phyloP scores from a whole-genome alignment of 2,888 invertebrate species.

The Euzophera pinguis region DNA sequence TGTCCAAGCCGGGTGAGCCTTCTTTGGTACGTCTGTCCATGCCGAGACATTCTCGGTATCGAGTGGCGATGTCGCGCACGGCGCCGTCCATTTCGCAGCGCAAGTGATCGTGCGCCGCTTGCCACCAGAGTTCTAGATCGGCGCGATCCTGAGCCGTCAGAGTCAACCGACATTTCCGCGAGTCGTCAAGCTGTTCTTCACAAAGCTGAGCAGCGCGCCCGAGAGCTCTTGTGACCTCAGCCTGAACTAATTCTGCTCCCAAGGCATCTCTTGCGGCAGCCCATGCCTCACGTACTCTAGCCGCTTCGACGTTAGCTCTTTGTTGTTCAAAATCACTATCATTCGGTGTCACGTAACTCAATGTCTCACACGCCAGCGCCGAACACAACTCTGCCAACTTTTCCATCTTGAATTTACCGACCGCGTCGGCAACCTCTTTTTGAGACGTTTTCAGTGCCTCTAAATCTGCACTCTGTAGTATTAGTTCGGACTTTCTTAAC shows the following conservation, averaged over 20 bases:
- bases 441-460: constrained; percentile 77
- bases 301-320: constrained; percentile 77
- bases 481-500: constrained; percentile 50
- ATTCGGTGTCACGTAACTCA: constrained; percentile 75
- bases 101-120: constrained; percentile 85
- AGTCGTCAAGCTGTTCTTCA: constrained; percentile 79
- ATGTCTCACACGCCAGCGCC: constrained; percentile 84
- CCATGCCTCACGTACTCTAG: constrained; percentile 87
- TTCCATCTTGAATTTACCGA: constrained; percentile 83
- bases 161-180: constrained; percentile 79
- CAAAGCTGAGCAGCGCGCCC: constrained; percentile 84
- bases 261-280: constrained; percentile 87
- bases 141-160: constrained; percentile 84
- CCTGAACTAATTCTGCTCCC: constrained; percentile 86
- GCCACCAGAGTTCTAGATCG: constrained; percentile 86
- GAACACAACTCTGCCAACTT: constrained; percentile 85
- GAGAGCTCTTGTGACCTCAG: constrained; percentile 87
- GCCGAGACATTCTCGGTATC: constrained; percentile 83
- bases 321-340: constrained; percentile 65
- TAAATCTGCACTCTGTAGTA: constrained; percentile 68
- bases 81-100: constrained; percentile 86
- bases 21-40: constrained; percentile 29
- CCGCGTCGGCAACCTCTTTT: constrained; percentile 80
- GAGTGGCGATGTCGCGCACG: constrained; percentile 83
- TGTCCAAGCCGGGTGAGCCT: constrained; percentile 61